Evolutionary conservation across 1,140 invertebrate genomes (phyloP), one percentile per base, ranked within the genome.

Genomic region (Whitmania pigra): DNA sequence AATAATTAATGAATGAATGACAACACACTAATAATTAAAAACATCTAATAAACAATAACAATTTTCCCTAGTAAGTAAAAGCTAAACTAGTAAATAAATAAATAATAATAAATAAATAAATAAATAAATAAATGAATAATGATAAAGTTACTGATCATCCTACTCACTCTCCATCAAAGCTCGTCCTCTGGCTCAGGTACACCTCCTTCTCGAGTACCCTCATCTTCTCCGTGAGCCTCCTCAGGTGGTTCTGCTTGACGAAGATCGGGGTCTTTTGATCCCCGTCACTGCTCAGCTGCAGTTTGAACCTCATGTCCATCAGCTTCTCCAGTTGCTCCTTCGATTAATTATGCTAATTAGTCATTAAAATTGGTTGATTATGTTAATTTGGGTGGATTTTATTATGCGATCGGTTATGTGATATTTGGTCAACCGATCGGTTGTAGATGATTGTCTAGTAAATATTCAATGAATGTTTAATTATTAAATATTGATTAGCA

Each of bases 261-360:
- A 94, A 90, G 78, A 97, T 96, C 17, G 93, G 93, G 57, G 89
- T 87, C 73, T 90, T 86, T 75, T 94, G 93, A 80, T 96, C 93
- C 77, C 93, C 91, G 63, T 91, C 87, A 66, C 89, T 89, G 75
- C 91, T 89, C 66, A 97, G 80, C 79, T 95, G 92, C 60, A 96
- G 82, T 78, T 95, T 90, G 82, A 97, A 97, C 71, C 93, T 87
- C 89, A 94, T 92, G 55, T 91, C 85, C 74, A 94, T 90, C 53
- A 95, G 84, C 74, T 91, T 86, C 78, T 95, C 93, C 74, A 89
- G 87, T 6, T 89, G 89, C 68, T 75, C 71, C 74, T 75, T 13
- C 69, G 60, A 71, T 25, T n/a, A 49, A 49, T 49, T 49, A 49
- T 15, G 9, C 15, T 15, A 49, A 11, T 49, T 49, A 49, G 0